A percentile compares a stretch with the other conserved stretches of the same genome.
Conservation (phyloP, 2,888 invertebrate genomes). For the Pollenia labialis region DNA sequence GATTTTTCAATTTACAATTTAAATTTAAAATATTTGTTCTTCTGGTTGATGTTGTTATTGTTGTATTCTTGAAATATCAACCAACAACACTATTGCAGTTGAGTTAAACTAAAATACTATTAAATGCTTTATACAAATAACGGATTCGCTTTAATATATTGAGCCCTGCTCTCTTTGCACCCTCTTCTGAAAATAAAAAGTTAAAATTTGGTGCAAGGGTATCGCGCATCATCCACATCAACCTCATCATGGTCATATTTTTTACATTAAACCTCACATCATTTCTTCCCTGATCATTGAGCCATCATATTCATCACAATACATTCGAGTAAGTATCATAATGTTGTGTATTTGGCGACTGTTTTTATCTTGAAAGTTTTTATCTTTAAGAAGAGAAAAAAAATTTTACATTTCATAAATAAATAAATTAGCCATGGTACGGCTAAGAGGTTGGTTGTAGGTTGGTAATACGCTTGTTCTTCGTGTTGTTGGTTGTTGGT, state of each 20-base stretch:
- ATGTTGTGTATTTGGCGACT: constrained; percentile 56
- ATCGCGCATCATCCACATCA: neutral
- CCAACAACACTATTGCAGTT: neutral
- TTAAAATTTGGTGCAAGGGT: neutral
- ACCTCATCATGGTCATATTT: constrained; percentile 16
- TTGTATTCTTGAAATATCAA: constrained; percentile 12
- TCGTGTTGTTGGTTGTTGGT: constrained; percentile 17
- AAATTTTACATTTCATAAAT: constrained; percentile 30
- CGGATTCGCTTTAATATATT: constrained; percentile 2
- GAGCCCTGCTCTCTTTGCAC: neutral
- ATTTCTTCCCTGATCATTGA: constrained; percentile 57
- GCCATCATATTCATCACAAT: constrained; percentile 60
- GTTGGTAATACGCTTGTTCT: constrained; percentile 10
- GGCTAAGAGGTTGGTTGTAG: constrained; percentile 35
- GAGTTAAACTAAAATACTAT: constrained; percentile 20
- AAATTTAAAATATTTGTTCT: constrained; percentile 26
- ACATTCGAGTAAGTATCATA: constrained; percentile 34
- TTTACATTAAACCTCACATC: constrained; percentile 43
- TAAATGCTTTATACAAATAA: constrained; percentile 26
- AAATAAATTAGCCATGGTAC: constrained; percentile 63
- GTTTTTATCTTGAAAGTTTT: constrained; percentile 53
- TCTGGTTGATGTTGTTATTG: too few species aligned
- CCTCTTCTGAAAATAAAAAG: neutral
- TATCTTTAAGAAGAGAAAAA: neutral
- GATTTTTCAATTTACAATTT: constrained; percentile 64